Conservation (phyloP, 64 coral and sea anemone species). For the Platygyra sinensis region DNA sequence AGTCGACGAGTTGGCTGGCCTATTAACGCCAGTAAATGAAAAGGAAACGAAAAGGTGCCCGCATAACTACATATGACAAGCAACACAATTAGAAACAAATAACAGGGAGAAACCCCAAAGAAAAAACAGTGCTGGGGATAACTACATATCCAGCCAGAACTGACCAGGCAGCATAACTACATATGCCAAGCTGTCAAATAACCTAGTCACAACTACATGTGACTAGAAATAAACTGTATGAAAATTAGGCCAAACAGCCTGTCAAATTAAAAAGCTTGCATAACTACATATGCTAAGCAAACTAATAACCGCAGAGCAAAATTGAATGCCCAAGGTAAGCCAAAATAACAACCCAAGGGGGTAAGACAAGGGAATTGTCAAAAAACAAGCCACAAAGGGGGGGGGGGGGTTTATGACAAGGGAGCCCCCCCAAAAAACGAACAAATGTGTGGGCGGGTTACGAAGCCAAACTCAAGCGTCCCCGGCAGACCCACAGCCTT, state of each 20-base stretch:
- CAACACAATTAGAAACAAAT: background rate
- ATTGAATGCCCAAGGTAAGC: no score
- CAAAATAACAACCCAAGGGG: no score
- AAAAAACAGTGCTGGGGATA: no score
- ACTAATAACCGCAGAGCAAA: no score
- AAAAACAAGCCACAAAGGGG: no score
- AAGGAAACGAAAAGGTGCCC: background rate
- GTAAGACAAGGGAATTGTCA: no score
- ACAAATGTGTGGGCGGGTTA: no score
- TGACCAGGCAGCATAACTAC: background rate
- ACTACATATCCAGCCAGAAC: background rate
- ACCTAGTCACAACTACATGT: background rate
- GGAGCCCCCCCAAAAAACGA: no score
- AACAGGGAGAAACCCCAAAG: no score
- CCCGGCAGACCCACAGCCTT: background rate
- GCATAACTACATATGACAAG: background rate
- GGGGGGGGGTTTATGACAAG: no score
- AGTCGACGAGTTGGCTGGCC: conserved; percentile 12
- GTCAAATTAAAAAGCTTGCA: background rate
- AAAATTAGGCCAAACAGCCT: background rate
- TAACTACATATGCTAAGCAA: background rate
- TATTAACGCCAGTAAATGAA: background rate
- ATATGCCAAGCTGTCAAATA: background rate
- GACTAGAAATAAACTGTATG: no score
- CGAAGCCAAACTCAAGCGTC: background rate